Percentiles rank a stretch among this genome's conserved stretches.
phyloP scores from a whole-genome alignment of 2,113 vertebrate species.

The Ia io region DNA sequence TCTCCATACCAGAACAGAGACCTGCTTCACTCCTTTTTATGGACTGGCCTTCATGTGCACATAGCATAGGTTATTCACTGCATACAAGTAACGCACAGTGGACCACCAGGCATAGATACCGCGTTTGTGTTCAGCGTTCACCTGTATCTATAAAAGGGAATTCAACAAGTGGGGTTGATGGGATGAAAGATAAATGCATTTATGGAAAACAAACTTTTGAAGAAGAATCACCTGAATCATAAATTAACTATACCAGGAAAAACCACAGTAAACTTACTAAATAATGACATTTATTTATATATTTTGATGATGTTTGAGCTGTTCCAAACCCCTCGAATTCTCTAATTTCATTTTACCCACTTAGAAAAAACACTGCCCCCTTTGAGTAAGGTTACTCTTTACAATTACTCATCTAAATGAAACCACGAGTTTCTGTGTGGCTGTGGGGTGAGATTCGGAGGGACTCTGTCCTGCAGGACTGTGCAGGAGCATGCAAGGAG shows the following conservation, averaged over 20 bases:
- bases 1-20: not conserved
- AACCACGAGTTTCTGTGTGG: not conserved
- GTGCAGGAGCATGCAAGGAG: not conserved
- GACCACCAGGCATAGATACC: fast-evolving
- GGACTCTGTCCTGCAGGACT: not conserved
- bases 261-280: not conserved
- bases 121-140: fast-evolving
- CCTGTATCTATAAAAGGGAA: too few species aligned
- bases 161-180: not conserved
- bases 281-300: not conserved
- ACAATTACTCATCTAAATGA: not conserved
- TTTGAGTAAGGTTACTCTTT: not conserved
- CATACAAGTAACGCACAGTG: fast-evolving
- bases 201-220: not conserved
- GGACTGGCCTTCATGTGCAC: fast-evolving
- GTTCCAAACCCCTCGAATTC: not conserved
- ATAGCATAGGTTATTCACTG: fast-evolving
- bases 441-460: not conserved
- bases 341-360: not conserved
- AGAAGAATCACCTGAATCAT: not conserved
- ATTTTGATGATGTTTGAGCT: not conserved
- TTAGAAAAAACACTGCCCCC: not conserved
- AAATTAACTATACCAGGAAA: not conserved
- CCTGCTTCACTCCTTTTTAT: fast-evolving
- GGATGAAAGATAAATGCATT: not conserved